Evolutionary conservation across 2,888 invertebrate species (phyloP).

Genomic region (Xylophagus ater): DNA sequence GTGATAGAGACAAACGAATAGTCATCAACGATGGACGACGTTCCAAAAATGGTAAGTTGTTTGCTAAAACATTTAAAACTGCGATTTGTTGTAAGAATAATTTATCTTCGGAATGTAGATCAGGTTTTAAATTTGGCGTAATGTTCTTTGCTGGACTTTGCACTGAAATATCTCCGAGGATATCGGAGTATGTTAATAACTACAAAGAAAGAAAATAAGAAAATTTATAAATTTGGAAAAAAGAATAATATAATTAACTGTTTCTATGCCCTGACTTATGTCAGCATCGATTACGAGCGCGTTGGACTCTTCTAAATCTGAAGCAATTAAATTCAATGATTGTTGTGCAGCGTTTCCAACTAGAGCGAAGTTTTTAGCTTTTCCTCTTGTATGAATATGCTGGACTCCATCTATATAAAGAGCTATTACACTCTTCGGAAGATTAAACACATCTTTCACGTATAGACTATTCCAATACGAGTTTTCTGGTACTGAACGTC

Average conservation of each 20-base stretch:
- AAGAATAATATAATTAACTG: conserved; percentile 43
- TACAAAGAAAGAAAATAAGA: conserved; percentile 9
- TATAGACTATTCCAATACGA: conserved; percentile 58
- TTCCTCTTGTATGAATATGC: conserved; percentile 29
- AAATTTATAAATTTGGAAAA: conserved; percentile 18
- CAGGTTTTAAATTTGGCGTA: conserved; percentile 25
- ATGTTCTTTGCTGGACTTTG: conserved; percentile 18
- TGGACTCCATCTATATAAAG: conserved; percentile 59
- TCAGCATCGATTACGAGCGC: conserved; percentile 53
- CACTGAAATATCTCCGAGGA: conserved; percentile 27
- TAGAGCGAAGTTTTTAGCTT: conserved; percentile 28
- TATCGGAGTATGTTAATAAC: conserved; percentile 20
- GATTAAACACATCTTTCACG: conserved; percentile 57
- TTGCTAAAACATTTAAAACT: conserved; percentile 24
- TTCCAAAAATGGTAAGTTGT: conserved; percentile 23
- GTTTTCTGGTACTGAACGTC: conserved; percentile 60
- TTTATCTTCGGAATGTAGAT: conserved; percentile 31
- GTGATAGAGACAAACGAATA: conserved; percentile 27
- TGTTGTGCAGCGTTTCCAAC: conserved; percentile 25
- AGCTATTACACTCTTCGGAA: conserved; percentile 60
- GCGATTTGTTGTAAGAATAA: conserved; percentile 30
- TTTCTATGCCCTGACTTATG: conserved; percentile 49
- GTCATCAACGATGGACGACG: conserved; percentile 27
- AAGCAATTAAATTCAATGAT: conserved; percentile 44
- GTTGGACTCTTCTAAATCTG: conserved; percentile 47